Conservation (phyloP, 2,888 invertebrate species). For the Diaprepes abbreviatus region DNA sequence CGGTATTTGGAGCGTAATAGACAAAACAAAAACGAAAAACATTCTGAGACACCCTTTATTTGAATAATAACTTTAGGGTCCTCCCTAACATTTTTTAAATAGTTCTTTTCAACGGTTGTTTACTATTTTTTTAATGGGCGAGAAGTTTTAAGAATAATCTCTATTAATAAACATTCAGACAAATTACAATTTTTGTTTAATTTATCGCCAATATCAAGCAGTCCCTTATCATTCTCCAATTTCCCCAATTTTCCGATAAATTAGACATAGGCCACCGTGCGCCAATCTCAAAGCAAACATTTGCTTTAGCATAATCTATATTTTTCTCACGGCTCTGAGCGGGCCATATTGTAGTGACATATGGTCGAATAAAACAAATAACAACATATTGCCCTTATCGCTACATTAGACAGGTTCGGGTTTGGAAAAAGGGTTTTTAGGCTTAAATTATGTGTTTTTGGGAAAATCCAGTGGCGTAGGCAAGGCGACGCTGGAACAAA, state of each 20-base stretch:
- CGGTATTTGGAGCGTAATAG: no score
- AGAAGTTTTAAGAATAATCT: no score
- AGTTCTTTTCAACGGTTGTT: no score
- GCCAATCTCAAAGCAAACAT: constrained; percentile 43
- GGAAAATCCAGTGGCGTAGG: neutral
- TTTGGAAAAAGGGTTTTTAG: constrained; percentile 18
- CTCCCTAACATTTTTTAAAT: no score
- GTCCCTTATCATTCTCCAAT: constrained; percentile 8
- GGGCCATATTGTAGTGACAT: constrained; percentile 59
- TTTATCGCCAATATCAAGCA: neutral
- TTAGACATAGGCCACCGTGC: constrained; percentile 38
- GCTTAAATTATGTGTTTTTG: constrained; percentile 13
- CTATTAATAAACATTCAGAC: no score
- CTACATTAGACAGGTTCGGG: constrained; percentile 42
- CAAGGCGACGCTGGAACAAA: no score
- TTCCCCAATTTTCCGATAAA: constrained; percentile 42
- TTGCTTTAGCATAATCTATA: constrained; percentile 43
- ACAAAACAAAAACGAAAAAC: no score
- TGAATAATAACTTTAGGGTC: no score
- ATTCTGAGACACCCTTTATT: no score
- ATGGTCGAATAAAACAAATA: constrained; percentile 59
- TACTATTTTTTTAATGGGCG: no score
- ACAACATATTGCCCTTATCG: constrained; percentile 47
- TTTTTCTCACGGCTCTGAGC: constrained; percentile 52
- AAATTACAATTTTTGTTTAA: neutral